Evolutionary conservation across 1,140 invertebrate species (phyloP), one percentile per base, ranked within the genome.

Genomic region (Anadara kagoshimensis): DNA sequence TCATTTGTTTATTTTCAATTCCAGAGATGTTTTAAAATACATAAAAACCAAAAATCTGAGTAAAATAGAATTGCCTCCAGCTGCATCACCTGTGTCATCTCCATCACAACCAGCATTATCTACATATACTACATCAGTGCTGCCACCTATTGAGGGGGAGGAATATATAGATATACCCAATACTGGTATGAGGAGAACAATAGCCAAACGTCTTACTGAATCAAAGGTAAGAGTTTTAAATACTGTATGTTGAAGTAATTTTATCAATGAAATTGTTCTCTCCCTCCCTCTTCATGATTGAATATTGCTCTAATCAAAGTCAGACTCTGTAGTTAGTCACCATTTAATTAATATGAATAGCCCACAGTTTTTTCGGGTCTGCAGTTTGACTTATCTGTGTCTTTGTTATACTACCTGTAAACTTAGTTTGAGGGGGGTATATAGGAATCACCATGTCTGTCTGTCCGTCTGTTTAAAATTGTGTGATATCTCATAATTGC

Each of bases 151-250:
- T 45, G 78, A 91, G 43, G 78, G 90, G 92, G 85, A 85, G 98
- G 73, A 97, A 96, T 63, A 92, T 93, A 81, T 91, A 91, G 81
- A 91, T 91, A 86, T 93, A 91, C 71, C 86, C 92, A 61, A 98
- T 44, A 94, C 95, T 0, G 95, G 93, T 84, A 97, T 99, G 90
- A 91, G 98, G 63, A 92, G 92, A 74, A 81, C 82, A 22, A 88
- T 99, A 86, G 98, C 97, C 5, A 96, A 96, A 89, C 90, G 97
- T 73, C 91, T 99, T 14, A 90, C 94, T 1, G 93, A 97, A 85
- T 98, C 98, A 44, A 99, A 99, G 92, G 91, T 89, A 57, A 74
- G 49, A 45, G 5, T 43, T 49, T 49, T 49, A 49, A 11, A 18
- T 49, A 18, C 14, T 14, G n/a, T 49, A 49, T 49, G 22, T 36